Conservation (phyloP, 2,113 vertebrate genomes). For the Ia io region DNA sequence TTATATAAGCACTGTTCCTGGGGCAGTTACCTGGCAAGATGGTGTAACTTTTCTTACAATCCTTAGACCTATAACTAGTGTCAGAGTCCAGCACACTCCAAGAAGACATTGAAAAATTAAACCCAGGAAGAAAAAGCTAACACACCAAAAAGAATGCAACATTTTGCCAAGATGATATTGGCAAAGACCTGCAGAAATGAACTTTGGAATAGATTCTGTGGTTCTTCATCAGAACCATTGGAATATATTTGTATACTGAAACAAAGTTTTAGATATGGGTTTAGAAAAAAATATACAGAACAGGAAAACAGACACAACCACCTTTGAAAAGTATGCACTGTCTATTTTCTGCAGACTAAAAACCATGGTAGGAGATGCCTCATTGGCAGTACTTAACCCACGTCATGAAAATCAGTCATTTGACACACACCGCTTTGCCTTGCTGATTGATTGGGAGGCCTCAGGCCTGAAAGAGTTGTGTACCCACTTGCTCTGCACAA, state of each 20-base stretch:
- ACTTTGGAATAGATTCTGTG: background rate
- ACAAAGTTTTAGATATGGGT: background rate
- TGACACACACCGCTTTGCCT: background rate
- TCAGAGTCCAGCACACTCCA: background rate
- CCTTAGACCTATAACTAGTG: background rate
- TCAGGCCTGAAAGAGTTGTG: background rate
- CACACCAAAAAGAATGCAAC: background rate
- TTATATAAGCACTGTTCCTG: background rate
- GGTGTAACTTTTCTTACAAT: background rate
- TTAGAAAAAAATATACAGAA: background rate
- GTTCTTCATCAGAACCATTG: background rate
- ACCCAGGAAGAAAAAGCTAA: background rate
- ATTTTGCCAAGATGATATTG: background rate
- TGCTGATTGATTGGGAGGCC: background rate
- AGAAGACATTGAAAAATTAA: background rate
- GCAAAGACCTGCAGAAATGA: background rate
- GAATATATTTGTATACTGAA: background rate
- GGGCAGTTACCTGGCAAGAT: background rate
- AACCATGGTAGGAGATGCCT: background rate
- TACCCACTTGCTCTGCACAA: background rate
- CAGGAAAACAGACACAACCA: background rate
- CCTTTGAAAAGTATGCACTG: background rate
- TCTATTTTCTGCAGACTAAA: background rate
- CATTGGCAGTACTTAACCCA: background rate
- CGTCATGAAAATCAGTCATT: background rate